Evolutionary conservation across 2,797 vertebrate genomes (phyloP).

Genomic region (Ctenochaetus hawaiiensis): DNA sequence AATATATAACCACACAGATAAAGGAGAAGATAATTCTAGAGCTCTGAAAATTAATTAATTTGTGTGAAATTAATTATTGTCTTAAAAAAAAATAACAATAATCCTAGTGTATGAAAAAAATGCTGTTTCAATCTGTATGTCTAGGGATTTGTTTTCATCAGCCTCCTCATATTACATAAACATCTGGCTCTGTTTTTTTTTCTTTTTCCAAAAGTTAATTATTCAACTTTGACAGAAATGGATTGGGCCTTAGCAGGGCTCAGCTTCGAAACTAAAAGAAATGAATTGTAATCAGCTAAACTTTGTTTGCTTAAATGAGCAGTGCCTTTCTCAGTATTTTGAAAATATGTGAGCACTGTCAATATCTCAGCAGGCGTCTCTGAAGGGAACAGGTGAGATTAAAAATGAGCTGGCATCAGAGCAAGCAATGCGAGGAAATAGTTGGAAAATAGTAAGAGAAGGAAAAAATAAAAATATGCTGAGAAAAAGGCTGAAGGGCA

Average conservation of each 20-base stretch:
- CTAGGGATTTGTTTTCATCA: constrained; percentile 14
- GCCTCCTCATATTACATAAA: background rate
- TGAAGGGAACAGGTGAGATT: constrained; percentile 24
- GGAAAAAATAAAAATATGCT: background rate
- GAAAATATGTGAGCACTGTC: constrained; percentile 40
- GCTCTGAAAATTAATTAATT: background rate
- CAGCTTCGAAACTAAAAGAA: background rate
- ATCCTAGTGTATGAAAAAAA: background rate
- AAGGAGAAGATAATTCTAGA: background rate
- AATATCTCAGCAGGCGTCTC: constrained; percentile 35
- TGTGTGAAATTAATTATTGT: background rate
- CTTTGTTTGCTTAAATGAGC: constrained; percentile 6
- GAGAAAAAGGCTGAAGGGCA: constrained; percentile 10
- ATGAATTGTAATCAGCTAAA: background rate
- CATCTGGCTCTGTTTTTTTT: background rate
- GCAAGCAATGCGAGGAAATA: constrained; percentile 12
- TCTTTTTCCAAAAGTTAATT: background rate
- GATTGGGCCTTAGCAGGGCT: constrained; percentile 13
- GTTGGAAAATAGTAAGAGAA: background rate
- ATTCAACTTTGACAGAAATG: constrained; percentile 23
- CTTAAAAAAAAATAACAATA: too few species aligned
- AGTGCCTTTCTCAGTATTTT: constrained; percentile 28
- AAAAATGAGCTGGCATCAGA: constrained; percentile 29
- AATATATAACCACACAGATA: background rate
- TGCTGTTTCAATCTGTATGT: background rate